phyloP scores from a whole-genome alignment of 2,113 vertebrate genomes.

The Calyptomena viridis region DNA sequence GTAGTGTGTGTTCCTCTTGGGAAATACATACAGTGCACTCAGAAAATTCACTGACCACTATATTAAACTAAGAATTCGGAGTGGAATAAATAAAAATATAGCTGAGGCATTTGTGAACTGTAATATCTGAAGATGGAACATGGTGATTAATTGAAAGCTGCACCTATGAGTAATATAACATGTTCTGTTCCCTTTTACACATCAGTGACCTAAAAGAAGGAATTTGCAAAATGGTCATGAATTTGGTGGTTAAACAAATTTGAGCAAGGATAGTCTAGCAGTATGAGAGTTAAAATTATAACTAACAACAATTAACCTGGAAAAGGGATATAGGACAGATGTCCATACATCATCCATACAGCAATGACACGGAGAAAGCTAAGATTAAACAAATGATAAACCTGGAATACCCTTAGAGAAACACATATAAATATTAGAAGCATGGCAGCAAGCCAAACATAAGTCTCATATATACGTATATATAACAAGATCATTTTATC shows the following conservation, averaged over 20 bases:
- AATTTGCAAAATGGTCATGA: neutral
- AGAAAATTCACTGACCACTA: neutral
- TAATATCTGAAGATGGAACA: neutral
- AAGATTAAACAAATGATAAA: neutral
- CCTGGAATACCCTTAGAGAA: neutral
- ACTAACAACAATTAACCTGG: neutral
- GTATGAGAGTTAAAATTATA: neutral
- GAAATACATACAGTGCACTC: neutral
- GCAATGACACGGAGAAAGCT: neutral
- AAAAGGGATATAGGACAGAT: neutral
- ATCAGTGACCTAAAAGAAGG: neutral
- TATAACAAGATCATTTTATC: neutral
- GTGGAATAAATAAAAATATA: neutral
- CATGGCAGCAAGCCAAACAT: neutral
- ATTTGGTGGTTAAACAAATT: neutral
- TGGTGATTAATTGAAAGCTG: neutral
- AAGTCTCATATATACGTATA: neutral
- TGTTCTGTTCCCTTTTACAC: neutral
- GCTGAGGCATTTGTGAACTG: neutral
- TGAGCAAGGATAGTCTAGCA: neutral
- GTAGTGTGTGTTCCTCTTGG: accelerated
- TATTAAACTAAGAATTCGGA: neutral
- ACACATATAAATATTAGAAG: neutral
- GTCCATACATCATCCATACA: neutral
- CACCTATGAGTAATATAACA: neutral